Base-by-base conservation (phyloP, 2,797 vertebrate species). In the Hippoglossus hippoglossus region DNA sequence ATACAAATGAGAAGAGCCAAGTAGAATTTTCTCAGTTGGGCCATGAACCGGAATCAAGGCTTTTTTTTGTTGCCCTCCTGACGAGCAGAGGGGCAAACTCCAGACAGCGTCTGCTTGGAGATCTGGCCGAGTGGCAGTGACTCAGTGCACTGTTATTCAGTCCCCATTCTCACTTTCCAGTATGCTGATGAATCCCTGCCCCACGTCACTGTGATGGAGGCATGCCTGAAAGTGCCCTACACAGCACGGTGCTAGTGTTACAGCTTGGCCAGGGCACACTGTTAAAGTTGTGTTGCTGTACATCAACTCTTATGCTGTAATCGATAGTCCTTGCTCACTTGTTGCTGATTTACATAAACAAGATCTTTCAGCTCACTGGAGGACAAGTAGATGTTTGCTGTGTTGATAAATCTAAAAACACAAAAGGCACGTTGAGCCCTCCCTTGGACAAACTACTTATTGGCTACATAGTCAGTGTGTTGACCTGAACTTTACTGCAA, bases 101-200 rank as follows among this genome's bases (percentile, higher is more conserved):
- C 67, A 86, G 79, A 87, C 89, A 87, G 84, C 41, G 84, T 51
- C 62, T 59, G 86, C 74, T 73, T 84, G 74, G 79, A 83, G 79
- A 85, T 80, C 81, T 77, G 84, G 57, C 82, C 71, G 83, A 85
- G 86, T 83, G 83, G 87, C 87, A 82, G 77, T 92, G 90, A 92
- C 78, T 93, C 92, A 90, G 80, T 86, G 85, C 19, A 75, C 71
- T 81, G 87, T 89, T 90, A 90, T 87, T 88, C 79, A 87, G 84
- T 73, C 67, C 69, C 80, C 56, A 85, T 91, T 92, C 89, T 91
- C 89, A 83, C 83, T 90, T 91, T 91, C 90, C 89, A 86, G 89
- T 80, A 85, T 82, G 85, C 86, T 82, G 89, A 92, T 89, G 84
- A 92, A 82, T 89, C 81, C 73, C 74, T 63, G 6, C 47, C 61